Evolutionary conservation across 1,140 invertebrate species (phyloP), one percentile per base, ranked within the genome.

Genomic region (Drosophila parabipectinata): DNA sequence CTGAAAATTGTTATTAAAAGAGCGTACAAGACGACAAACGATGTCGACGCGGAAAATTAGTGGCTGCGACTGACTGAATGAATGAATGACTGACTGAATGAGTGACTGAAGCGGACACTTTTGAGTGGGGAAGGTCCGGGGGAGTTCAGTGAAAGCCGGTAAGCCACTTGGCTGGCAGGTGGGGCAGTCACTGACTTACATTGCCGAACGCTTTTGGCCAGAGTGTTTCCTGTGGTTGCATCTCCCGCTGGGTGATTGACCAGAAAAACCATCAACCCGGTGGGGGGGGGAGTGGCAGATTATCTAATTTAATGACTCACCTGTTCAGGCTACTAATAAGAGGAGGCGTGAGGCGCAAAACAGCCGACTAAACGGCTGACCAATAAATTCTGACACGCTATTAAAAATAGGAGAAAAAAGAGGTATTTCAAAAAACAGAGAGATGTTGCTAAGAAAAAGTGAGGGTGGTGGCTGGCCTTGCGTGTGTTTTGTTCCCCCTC

Each of bases 311-410:
- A 83, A 75, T 87, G 83, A 87, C 74, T 87, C 83, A 87, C 79
- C 73, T 69, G 55, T 66, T 53, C 71, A 56, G 55, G 30, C 71
- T 59, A 47, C 39, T 69, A 71, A 57, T 53, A 44, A 69, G 53
- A 30, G n/a, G 45, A 39, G 41, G 37, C 57, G 63, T 64, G 34
- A 18, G 34, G 12, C 37, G 26, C 48, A 3, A 87, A 81, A 84
- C 79, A 67, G 68, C 77, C 78, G 71, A 61, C 80, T 68, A 84
- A 84, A 83, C 77, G 80, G 18, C 18, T 44, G 21, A 79, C 82
- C 83, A 87, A 87, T 87, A 88, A 87, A 87, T 88, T 82, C 83
- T 72, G 79, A 76, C 82, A 87, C 82, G 82, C 82, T 60, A 87
- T 85, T 67, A 88, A 87, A 82, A 37, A 47, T 34, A 37, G 32